These are phyloP conservation scores for Diadumene lineata DNA, from an alignment of 92 coral and sea anemone species.

Conservation along the genomic window DNA sequence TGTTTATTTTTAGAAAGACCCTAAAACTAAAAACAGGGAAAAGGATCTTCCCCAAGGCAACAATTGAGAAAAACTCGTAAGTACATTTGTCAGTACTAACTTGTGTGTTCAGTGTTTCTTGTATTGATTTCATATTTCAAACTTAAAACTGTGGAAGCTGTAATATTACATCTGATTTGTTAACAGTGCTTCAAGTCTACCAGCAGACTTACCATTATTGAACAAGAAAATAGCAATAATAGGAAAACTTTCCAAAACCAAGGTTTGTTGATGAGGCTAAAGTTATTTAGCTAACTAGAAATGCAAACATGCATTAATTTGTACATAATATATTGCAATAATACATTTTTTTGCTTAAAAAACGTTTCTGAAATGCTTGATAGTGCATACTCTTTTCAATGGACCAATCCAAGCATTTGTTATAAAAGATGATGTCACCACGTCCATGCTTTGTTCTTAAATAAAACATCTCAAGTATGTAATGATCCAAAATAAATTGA, in stretches of 20 bases:
- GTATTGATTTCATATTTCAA: no score
- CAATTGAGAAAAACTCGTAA: slow-evolving; percentile 22
- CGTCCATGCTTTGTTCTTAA: no score
- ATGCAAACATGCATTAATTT: background rate
- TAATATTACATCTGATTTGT: slow-evolving; percentile 25
- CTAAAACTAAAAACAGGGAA: slow-evolving; percentile 75
- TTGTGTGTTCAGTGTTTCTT: no score
- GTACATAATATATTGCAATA: background rate
- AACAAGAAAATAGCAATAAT: slow-evolving; percentile 75
- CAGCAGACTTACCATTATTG: slow-evolving; percentile 73
- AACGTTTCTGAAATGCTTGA: no score
- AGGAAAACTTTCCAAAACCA: slow-evolving; percentile 76
- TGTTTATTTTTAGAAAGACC: slow-evolving; percentile 16
- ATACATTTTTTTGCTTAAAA: background rate
- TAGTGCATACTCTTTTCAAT: no score
- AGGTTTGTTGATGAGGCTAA: slow-evolving; percentile 54
- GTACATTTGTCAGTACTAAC: no score
- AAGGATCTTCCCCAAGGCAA: slow-evolving; percentile 75
- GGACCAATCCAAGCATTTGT: no score
- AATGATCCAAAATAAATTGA: no score
- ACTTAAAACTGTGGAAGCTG: no score
- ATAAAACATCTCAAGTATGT: no score
- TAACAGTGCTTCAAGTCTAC: slow-evolving; percentile 33
- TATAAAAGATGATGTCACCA: no score
- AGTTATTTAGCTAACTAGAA: background rate